A percentile compares a stretch with the other conserved stretches of the same genome.
These are phyloP conservation scores for Drosophila kambysellisi DNA, from an alignment of 2,888 invertebrate genomes.

Conservation along the genomic window DNA sequence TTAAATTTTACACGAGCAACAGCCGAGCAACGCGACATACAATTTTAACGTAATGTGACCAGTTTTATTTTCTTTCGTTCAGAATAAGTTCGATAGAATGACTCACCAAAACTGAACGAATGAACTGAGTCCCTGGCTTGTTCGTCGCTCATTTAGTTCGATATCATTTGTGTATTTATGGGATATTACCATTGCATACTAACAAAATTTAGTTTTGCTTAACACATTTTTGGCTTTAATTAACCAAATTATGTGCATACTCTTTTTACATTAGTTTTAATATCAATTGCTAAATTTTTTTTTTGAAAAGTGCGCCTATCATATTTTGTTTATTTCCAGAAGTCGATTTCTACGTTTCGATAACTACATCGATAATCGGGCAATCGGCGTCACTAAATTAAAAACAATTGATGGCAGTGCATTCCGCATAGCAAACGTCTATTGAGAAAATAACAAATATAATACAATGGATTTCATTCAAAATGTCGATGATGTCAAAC, in stretches of 20 bases:
- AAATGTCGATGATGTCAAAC: neutral
- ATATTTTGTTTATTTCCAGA: neutral
- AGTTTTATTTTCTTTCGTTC: conserved; percentile 20
- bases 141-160: conserved; percentile 10
- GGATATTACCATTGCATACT: neutral
- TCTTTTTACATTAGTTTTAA: neutral
- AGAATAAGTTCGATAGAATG: conserved; percentile 21
- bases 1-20: conserved; percentile 61
- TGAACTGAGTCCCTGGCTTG: conserved; percentile 4
- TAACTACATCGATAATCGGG: neutral
- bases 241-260: neutral
- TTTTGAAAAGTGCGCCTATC: neutral
- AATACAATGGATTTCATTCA: neutral
- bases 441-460: neutral
- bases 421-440: neutral
- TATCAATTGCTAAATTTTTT: neutral
- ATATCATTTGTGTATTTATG: neutral
- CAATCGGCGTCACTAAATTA: neutral
- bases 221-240: neutral
- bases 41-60: conserved; percentile 56
- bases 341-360: neutral
- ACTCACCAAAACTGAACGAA: conserved; percentile 26
- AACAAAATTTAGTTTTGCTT: neutral
- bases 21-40: conserved; percentile 62
- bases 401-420: neutral